Conservation (phyloP, 2,888 invertebrate species). For the Drosophila meridiana region DNA sequence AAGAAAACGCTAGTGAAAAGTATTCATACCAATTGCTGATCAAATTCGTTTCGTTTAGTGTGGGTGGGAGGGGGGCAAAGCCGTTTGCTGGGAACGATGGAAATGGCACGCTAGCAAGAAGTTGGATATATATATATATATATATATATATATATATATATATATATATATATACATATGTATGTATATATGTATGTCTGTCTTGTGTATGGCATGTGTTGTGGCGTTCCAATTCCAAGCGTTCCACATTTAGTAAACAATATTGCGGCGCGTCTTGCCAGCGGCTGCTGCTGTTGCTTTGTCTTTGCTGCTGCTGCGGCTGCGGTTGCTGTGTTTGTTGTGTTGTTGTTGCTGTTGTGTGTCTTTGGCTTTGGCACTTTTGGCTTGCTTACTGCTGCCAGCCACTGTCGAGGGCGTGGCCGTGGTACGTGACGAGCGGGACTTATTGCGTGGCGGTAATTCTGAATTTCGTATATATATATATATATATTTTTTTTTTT, state of each 20-base stretch:
- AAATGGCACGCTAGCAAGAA: conserved; percentile 13
- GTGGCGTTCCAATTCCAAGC: conserved; percentile 36
- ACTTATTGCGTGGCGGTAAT: conserved; percentile 81
- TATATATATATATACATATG: neutral
- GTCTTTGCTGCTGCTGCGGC: conserved; percentile 77
- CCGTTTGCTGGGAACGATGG: conserved; percentile 35
- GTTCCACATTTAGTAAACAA: conserved; percentile 73
- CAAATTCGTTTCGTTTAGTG: conserved; percentile 31
- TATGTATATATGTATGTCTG: neutral
- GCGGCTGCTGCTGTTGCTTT: conserved; percentile 46
- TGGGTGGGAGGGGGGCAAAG: conserved; percentile 6
- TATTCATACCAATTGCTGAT: conserved; percentile 58
- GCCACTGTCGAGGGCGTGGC: conserved; percentile 53
- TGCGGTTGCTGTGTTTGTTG: conserved; percentile 46
- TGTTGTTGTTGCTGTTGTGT: conserved; percentile 51
- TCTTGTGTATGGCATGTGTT: conserved; percentile 32
- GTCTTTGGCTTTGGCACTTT: conserved; percentile 78
- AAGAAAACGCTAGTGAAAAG: conserved; percentile 8
- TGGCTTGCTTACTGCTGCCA: conserved; percentile 63
- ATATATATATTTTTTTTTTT: neutral
- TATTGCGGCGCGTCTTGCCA: conserved; percentile 77
- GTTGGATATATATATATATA: conserved; percentile 2
- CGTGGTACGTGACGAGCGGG: conserved; percentile 81
- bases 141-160: neutral
- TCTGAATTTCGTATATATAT: conserved; percentile 66